Base-by-base conservation (phyloP, 1,140 invertebrate species). In the Akabosia matsudoensis region DNA sequence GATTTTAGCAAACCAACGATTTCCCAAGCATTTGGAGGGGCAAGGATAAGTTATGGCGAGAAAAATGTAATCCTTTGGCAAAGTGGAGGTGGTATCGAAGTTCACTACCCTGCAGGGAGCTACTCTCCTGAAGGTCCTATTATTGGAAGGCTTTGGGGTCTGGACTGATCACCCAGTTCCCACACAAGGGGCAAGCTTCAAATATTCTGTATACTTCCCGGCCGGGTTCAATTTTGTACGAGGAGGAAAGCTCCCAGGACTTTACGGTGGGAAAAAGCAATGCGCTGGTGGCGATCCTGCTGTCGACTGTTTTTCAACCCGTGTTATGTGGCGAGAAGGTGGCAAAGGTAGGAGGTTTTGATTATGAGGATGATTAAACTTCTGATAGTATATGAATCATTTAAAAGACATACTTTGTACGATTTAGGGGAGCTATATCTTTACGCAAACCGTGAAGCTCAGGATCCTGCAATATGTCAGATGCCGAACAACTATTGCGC, bases 381-480 rank as follows among this genome's bases (percentile, higher is more conserved):
- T n/a, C n/a, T n/a, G n/a, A n/a, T n/a, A n/a, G n/a, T n/a, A n/a
- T n/a, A n/a, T n/a, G n/a, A n/a, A n/a, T n/a, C n/a, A n/a, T n/a
- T n/a, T n/a, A n/a, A n/a, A n/a, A n/a, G n/a, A n/a, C n/a, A n/a
- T n/a, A n/a, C n/a, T n/a, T n/a, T n/a, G n/a, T n/a, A n/a, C n/a
- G n/a, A n/a, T n/a, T n/a, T n/a, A n/a, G n/a, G 76, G 54, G 76
- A 77, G 30, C 45, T 77, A 31, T 77, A 77, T 33, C 51, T 74
- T 0, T 77, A 77, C 37, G 76, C 72, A 13, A 74, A 77, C n/a
- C 33, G 76, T 16, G 73, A 77, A 16, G 76, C 67, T 1, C 76
- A 77, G 51, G 54, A 74, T 18, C 56, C 10, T n/a, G 31, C 56
- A 16, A 74, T 67, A 4, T 74, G 76, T 61, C 33, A 67, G 34